These are phyloP conservation scores for Microchrysa polita DNA, from an alignment of 2,888 invertebrate species.

Conservation along the genomic window DNA sequence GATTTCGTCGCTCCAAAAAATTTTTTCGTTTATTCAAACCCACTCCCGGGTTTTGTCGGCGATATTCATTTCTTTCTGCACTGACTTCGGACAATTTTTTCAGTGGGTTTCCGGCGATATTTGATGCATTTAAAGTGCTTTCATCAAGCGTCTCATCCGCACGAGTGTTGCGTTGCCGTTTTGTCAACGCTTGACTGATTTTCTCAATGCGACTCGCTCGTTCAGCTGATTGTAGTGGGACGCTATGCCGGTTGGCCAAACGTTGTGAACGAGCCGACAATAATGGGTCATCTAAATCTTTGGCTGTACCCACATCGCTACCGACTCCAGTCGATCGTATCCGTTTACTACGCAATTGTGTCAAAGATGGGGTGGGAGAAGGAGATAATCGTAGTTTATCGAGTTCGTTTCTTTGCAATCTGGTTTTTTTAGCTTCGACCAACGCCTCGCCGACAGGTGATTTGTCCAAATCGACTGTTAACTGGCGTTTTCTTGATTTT, in stretches of 20 bases:
- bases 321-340: conserved; percentile 11
- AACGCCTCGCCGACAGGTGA: neutral
- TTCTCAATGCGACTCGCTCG: conserved; percentile 43
- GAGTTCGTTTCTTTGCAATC: conserved; percentile 39
- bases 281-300: conserved; percentile 17
- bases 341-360: conserved; percentile 40
- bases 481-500: conserved; percentile 27
- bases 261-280: conserved; percentile 47
- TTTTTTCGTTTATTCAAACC: conserved; percentile 48
- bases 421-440: conserved; percentile 40
- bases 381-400: conserved; percentile 41
- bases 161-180: conserved; percentile 29
- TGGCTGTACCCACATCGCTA: neutral
- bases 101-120: neutral
- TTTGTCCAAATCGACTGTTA: neutral
- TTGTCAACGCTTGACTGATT: conserved; percentile 31
- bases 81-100: conserved; percentile 12
- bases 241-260: conserved; percentile 45
- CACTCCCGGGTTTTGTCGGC: neutral
- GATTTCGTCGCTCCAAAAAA: conserved; percentile 45
- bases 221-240: conserved; percentile 43
- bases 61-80: conserved; percentile 29
- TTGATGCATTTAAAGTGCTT: neutral
- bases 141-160: neutral
- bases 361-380: neutral